phyloP scores from a whole-genome alignment of 2,797 vertebrate species.

The Parauchenoglanis punctatus region DNA sequence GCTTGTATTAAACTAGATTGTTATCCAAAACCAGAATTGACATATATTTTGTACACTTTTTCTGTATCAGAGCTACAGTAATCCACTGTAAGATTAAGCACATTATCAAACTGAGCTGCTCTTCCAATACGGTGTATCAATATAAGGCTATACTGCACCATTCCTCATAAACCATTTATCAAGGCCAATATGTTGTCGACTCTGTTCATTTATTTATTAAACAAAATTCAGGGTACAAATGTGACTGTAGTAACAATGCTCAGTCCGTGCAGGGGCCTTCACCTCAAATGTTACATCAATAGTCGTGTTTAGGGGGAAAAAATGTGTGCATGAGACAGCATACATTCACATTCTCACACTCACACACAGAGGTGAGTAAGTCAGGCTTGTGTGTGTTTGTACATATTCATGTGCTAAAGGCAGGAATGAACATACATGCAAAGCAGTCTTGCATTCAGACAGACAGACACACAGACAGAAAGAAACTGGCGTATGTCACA shows the following conservation, averaged over 20 bases:
- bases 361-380: conserved; percentile 43
- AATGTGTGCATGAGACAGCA: conserved; percentile 3
- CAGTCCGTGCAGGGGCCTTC: neutral
- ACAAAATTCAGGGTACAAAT: neutral
- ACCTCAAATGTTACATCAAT: neutral
- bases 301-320: neutral
- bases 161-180: neutral
- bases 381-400: conserved; percentile 40
- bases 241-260: neutral
- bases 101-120: neutral
- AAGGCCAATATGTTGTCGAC: neutral
- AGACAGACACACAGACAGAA: neutral
- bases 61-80: neutral
- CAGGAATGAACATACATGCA: neutral
- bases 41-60: neutral
- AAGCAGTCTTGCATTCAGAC: neutral
- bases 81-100: neutral
- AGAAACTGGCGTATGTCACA: too few species aligned
- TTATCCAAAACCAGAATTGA: neutral
- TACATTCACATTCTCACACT: neutral
- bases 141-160: neutral
- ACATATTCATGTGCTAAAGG: conserved; percentile 50
- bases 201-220: neutral
- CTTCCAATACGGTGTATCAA: neutral
- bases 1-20: neutral